Percentiles rank a stretch among this genome's conserved stretches.
phyloP scores from a whole-genome alignment of 2,113 vertebrate species.

The Urocolius indicus region DNA sequence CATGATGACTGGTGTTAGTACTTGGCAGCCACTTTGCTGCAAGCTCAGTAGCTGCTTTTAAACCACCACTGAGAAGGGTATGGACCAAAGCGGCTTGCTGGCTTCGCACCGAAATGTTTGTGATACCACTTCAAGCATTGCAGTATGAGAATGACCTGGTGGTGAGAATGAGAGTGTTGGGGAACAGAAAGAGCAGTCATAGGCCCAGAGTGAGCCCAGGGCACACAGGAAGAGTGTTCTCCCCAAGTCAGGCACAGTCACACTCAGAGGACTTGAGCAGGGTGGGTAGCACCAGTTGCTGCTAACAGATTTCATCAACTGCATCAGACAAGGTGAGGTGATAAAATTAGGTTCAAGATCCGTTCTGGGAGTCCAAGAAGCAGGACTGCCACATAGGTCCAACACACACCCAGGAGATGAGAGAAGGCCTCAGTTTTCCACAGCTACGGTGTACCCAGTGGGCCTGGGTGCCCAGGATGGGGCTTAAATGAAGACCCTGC shows the following conservation, averaged over 20 bases:
- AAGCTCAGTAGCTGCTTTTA: background rate
- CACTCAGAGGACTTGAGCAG: background rate
- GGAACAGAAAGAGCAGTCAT: background rate
- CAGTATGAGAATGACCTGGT: background rate
- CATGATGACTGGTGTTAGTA: fast-evolving
- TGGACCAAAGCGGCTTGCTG: background rate
- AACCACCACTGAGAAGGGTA: background rate
- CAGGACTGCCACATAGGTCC: background rate
- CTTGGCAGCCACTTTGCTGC: background rate
- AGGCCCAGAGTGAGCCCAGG: background rate
- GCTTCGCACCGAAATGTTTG: background rate
- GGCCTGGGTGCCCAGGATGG: background rate
- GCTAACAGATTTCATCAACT: background rate
- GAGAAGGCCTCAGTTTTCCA: background rate
- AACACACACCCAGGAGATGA: background rate
- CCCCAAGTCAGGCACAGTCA: fast-evolving
- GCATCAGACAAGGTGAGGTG: fast-evolving
- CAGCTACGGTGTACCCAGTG: background rate
- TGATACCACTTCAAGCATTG: background rate
- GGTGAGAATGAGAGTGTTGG: background rate
- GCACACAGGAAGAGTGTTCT: background rate
- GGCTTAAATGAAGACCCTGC: background rate
- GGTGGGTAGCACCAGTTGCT: fast-evolving
- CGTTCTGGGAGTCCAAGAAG: background rate
- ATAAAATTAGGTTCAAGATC: background rate